Evolutionary conservation across 2,797 vertebrate genomes (phyloP).

Genomic region (Chelidonichthys spinosus): DNA sequence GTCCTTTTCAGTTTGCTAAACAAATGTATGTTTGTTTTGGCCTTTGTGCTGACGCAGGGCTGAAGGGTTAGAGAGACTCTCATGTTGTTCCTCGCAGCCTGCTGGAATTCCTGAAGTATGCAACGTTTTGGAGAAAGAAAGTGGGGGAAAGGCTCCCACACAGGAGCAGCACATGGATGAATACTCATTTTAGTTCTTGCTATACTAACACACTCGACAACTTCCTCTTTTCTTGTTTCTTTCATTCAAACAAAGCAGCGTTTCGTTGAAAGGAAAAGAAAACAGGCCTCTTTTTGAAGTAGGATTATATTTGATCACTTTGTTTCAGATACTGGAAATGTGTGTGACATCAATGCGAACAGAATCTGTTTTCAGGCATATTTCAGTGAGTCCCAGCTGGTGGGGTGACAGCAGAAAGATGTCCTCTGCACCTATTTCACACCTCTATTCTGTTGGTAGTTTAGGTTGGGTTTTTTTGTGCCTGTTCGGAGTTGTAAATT

Average conservation of each 20-base stretch:
- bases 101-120: conserved; percentile 62
- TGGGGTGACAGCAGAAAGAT: conserved; percentile 21
- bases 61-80: conserved; percentile 49
- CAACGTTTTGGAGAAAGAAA: conserved; percentile 36
- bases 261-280: conserved; percentile 34
- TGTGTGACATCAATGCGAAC: conserved; percentile 26
- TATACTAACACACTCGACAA: conserved; percentile 19
- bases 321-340: conserved; percentile 20
- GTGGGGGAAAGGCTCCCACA: conserved; percentile 28
- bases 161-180: conserved; percentile 39
- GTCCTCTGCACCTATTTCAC: conserved; percentile 40
- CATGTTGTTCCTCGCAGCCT: conserved; percentile 50
- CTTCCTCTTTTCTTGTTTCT: conserved; percentile 36
- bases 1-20: conserved; percentile 72
- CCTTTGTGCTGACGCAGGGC: conserved; percentile 61
- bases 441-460: conserved; percentile 37
- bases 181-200: conserved; percentile 29
- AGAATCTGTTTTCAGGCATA: conserved; percentile 26
- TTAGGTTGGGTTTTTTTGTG: conserved; percentile 58
- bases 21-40: conserved; percentile 77
- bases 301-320: conserved; percentile 33
- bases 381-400: conserved; percentile 29
- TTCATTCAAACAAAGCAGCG: conserved; percentile 40
- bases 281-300: conserved; percentile 27
- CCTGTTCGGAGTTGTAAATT: conserved; percentile 75